phyloP scores from a whole-genome alignment of 2,888 invertebrate species.

The Taenaris catops region DNA sequence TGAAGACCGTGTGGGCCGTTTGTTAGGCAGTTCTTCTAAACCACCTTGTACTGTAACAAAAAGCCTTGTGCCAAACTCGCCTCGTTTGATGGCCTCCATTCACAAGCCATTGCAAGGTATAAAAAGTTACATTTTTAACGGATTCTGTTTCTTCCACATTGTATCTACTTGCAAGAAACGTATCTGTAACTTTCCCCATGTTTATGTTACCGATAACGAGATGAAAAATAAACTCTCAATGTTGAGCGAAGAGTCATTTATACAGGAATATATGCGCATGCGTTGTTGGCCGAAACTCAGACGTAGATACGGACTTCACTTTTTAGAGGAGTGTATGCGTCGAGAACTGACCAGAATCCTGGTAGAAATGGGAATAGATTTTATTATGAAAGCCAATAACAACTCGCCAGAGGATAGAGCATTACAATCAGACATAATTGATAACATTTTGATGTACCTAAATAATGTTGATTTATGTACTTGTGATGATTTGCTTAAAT shows the following conservation, averaged over 20 bases:
- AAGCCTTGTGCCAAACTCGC: conserved; percentile 2
- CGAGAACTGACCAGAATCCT: conserved; percentile 41
- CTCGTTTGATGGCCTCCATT: conserved; percentile 20
- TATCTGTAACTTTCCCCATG: conserved; percentile 40
- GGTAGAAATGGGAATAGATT: conserved; percentile 49
- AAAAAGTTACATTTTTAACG: conserved; percentile 35
- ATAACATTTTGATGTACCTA: conserved; percentile 42
- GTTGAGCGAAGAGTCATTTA: conserved; percentile 34
- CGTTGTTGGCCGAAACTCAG: conserved; percentile 30
- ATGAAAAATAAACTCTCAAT: conserved; percentile 19
- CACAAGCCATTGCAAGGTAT: conserved; percentile 23
- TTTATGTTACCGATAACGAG: conserved; percentile 13
- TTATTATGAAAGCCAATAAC: conserved; percentile 25
- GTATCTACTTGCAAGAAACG: conserved; percentile 35
- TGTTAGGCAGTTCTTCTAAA: neutral
- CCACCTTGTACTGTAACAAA: neutral
- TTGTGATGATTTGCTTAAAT: conserved; percentile 39
- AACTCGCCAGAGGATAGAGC: conserved; percentile 25
- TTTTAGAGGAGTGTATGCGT: conserved; percentile 39
- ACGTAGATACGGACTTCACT: conserved; percentile 36
- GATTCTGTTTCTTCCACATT: conserved; percentile 46
- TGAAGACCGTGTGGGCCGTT: conserved; percentile 12
- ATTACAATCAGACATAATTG: conserved; percentile 33
- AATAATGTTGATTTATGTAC: conserved; percentile 36
- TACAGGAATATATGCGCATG: conserved; percentile 44